A percentile compares a stretch with the other conserved stretches of the same genome.
Evolutionary conservation across 2,888 invertebrate species (phyloP).

Genomic region (Tubulanus polymorphus): DNA sequence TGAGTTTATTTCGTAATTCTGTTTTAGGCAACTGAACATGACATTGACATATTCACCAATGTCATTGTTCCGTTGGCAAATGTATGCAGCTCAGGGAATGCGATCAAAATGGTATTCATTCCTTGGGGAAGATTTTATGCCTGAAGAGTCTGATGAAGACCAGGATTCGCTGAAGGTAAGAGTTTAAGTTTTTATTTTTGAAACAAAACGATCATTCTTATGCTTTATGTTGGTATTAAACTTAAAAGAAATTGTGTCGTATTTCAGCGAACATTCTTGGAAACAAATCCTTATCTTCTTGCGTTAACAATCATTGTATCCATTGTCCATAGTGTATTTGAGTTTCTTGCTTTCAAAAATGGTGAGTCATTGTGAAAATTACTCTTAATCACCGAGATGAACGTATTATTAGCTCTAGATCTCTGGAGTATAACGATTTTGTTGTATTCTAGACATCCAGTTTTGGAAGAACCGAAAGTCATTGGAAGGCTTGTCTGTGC

Average conservation of each 20-base stretch:
- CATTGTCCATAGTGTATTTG: conserved; percentile 94
- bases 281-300: conserved; percentile 93
- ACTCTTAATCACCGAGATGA: background rate
- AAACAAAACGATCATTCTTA: background rate
- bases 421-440: background rate
- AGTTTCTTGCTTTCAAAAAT: conserved; percentile 98
- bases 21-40: conserved; percentile 52
- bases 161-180: conserved; percentile 62
- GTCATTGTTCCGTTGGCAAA: conserved; percentile 95
- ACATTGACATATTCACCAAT: conserved; percentile 68
- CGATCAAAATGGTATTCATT: conserved; percentile 72
- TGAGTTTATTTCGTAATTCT: too few relatives aligned
- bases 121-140: conserved; percentile 57
- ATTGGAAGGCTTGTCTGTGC: conserved; percentile 92
- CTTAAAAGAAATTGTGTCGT: conserved; percentile 6
- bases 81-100: conserved; percentile 95
- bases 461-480: conserved; percentile 99
- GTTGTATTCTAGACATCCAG: conserved; percentile 74
- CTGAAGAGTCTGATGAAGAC: conserved; percentile 61
- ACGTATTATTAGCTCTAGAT: background rate
- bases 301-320: conserved; percentile 88
- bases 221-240: background rate
- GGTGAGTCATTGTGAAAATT: conserved; percentile 58
- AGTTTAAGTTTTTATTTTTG: background rate
- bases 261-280: conserved; percentile 80